Conservation (phyloP, 2,113 vertebrate species). For the Oenanthe oenanthe region DNA sequence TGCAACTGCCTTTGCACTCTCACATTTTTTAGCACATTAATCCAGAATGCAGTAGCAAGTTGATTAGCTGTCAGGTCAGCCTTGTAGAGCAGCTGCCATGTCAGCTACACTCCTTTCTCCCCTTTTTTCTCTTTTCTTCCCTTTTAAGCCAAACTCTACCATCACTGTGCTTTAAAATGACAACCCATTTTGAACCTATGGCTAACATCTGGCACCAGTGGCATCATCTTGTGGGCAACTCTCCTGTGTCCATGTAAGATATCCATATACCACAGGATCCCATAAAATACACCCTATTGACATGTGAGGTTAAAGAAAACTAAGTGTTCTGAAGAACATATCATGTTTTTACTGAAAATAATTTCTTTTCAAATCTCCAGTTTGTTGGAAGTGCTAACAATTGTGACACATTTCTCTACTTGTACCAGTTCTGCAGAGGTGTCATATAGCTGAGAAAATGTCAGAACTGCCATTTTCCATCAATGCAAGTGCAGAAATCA, state of each 20-base stretch:
- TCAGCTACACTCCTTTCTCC: neutral
- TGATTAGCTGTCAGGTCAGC: neutral
- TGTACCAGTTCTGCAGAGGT: neutral
- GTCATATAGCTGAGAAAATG: neutral
- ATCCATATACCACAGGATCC: too few species aligned
- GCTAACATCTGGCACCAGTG: neutral
- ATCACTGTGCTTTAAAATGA: neutral
- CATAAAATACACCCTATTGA: neutral
- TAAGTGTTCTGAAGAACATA: neutral
- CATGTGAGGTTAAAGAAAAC: neutral
- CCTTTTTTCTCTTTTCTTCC: neutral
- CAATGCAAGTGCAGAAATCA: neutral
- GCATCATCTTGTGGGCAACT: neutral
- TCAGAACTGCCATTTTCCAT: neutral
- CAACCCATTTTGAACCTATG: neutral
- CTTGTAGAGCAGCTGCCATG: neutral
- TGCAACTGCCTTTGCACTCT: neutral
- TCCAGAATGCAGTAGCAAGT: neutral
- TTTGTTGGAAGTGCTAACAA: neutral
- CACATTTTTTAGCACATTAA: neutral
- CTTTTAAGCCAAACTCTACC: neutral
- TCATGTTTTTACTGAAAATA: neutral
- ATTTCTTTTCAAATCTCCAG: neutral
- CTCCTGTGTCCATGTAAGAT: accelerated
- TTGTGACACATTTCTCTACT: neutral